Conservation (phyloP, 2,113 vertebrate species). For the Zosterops borbonicus region DNA sequence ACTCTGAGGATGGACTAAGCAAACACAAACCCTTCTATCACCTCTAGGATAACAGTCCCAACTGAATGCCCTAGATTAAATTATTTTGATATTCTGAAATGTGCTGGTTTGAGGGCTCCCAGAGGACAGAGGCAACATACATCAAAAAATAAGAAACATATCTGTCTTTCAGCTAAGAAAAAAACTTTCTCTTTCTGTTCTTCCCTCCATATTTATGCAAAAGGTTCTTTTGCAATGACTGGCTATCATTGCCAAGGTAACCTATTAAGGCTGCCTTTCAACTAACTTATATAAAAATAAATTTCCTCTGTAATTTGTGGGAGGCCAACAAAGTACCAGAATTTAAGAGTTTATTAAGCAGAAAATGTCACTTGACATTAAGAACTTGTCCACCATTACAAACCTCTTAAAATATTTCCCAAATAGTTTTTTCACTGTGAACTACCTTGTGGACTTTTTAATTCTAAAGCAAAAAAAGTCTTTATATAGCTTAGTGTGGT, state of each 20-base stretch:
- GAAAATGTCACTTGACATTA: neutral
- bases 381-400: neutral
- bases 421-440: neutral
- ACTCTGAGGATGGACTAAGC: neutral
- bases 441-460: neutral
- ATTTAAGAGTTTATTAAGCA: neutral
- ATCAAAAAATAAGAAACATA: neutral
- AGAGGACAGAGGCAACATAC: neutral
- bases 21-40: conserved; percentile 27
- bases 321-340: neutral
- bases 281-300: neutral
- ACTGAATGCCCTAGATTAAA: neutral
- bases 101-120: neutral
- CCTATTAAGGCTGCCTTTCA: neutral
- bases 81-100: conserved; percentile 4
- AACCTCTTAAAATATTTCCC: neutral
- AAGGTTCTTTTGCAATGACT: neutral
- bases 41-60: neutral
- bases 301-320: neutral
- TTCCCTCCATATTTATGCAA: neutral
- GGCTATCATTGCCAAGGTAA: neutral
- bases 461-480: neutral
- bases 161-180: neutral
- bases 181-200: neutral
- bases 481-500: neutral